These are phyloP conservation scores for Dasypus novemcinctus DNA, from an alignment of 2,113 vertebrate species.

Conservation along the genomic window DNA sequence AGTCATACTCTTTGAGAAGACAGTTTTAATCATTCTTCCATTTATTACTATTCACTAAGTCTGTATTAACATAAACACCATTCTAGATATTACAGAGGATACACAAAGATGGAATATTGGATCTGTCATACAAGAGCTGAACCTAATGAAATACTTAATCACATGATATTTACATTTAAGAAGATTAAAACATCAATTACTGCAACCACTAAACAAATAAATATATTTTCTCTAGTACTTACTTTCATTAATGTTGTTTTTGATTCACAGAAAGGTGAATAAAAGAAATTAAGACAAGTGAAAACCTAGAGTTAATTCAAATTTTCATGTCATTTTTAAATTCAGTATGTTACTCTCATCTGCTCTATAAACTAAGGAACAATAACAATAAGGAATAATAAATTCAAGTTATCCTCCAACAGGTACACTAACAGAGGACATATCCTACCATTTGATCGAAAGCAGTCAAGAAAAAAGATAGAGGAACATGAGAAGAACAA, in stretches of 20 bases:
- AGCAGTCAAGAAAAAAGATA: neutral
- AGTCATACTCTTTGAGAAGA: constrained; percentile 10
- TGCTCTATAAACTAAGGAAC: constrained; percentile 1
- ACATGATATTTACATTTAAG: neutral
- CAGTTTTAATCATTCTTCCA: constrained; percentile 31
- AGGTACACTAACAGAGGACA: neutral
- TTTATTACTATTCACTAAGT: neutral
- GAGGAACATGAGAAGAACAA: neutral
- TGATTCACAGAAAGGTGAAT: neutral
- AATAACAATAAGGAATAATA: neutral
- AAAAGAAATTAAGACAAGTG: neutral
- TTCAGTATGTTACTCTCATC: neutral
- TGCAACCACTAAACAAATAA: neutral
- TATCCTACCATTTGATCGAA: neutral
- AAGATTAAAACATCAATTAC: neutral
- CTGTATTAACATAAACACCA: constrained; percentile 21
- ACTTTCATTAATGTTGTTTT: constrained; percentile 8
- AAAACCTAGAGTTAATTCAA: constrained; percentile 35
- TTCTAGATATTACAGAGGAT: neutral
- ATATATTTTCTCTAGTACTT: constrained; percentile 13
- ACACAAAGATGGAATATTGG: neutral
- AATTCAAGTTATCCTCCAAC: neutral
- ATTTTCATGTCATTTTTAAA: neutral
- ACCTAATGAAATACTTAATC: constrained; percentile 17
- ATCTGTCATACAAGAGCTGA: neutral